phyloP scores from a whole-genome alignment of 2,113 vertebrate genomes.

The Lampris incognitus region DNA sequence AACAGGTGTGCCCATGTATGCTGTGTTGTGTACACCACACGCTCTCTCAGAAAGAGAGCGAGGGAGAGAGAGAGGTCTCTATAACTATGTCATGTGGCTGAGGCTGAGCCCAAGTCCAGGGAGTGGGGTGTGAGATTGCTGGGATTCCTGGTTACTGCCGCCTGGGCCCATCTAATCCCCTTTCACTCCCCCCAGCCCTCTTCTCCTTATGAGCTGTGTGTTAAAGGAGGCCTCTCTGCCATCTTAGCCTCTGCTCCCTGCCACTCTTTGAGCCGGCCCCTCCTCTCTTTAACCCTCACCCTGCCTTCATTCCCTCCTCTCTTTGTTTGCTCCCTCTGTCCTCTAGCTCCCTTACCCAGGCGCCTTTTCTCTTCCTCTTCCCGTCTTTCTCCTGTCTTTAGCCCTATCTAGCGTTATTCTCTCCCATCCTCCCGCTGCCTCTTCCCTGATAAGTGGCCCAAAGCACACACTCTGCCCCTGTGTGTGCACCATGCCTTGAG shows the following conservation, averaged over 20 bases:
- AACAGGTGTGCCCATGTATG: slow-evolving; percentile 76
- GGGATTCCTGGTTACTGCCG: slow-evolving; percentile 79
- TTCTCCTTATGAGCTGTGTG: slow-evolving; percentile 62
- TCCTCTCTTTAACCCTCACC: slow-evolving; percentile 57
- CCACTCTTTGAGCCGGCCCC: slow-evolving; percentile 62
- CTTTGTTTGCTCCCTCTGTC: neutral
- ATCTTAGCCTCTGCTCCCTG: slow-evolving; percentile 67
- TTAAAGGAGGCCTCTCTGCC: slow-evolving; percentile 75
- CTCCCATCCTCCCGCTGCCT: slow-evolving; percentile 57
- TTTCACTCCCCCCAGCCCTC: slow-evolving; percentile 58
- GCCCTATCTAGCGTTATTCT: slow-evolving; percentile 40
- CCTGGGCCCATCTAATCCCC: slow-evolving; percentile 77
- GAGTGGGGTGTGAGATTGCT: slow-evolving; percentile 80
- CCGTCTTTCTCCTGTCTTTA: slow-evolving; percentile 22
- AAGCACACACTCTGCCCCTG: slow-evolving; percentile 73
- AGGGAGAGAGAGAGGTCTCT: slow-evolving; percentile 54
- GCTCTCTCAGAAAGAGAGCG: neutral
- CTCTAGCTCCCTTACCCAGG: slow-evolving; percentile 11
- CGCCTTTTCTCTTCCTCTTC: slow-evolving; percentile 35
- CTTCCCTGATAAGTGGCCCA: slow-evolving; percentile 73
- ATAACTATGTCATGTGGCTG: slow-evolving; percentile 74
- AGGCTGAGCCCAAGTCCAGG: slow-evolving; percentile 64
- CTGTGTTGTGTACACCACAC: slow-evolving; percentile 34
- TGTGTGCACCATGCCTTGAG: slow-evolving; percentile 71
- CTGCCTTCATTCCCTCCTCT: slow-evolving; percentile 25